Conservation (phyloP, 2,113 vertebrate species). For the Pitta sordida region DNA sequence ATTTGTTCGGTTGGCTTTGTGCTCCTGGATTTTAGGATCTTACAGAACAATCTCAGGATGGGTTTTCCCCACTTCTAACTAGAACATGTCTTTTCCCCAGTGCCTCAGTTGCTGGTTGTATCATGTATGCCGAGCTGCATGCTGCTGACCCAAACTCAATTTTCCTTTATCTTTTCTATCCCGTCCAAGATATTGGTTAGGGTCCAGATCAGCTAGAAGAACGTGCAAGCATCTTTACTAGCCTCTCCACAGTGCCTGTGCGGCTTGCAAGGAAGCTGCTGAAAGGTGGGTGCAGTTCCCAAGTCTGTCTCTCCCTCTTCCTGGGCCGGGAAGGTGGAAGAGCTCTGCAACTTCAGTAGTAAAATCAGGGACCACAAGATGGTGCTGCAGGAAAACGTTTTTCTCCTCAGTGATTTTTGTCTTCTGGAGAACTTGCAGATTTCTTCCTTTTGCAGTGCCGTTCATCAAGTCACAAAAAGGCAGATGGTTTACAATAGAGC, state of each 20-base stretch:
- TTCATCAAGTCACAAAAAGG: constrained; percentile 30
- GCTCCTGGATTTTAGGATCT: not conserved
- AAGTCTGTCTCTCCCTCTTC: not conserved
- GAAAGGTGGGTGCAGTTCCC: not conserved
- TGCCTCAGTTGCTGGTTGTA: not conserved
- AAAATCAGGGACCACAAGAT: constrained; percentile 44
- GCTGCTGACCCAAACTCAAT: not conserved
- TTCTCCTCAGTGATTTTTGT: not conserved
- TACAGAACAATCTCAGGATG: not conserved
- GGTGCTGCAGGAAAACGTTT: constrained; percentile 65
- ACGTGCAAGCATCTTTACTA: not conserved
- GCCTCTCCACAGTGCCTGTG: not conserved
- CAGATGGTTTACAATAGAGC: constrained; percentile 7
- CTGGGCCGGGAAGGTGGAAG: not conserved
- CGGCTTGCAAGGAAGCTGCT: not conserved
- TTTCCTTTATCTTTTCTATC: not conserved
- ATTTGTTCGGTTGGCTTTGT: not conserved
- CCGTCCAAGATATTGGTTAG: not conserved
- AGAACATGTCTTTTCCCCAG: not conserved
- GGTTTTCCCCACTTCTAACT: not conserved
- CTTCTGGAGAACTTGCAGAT: constrained; percentile 4
- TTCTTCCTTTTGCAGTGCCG: not conserved
- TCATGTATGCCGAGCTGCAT: not conserved
- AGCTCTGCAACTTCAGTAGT: not conserved
- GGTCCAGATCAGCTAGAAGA: not conserved